Evolutionary conservation across 2,797 vertebrate species (phyloP).

Genomic region (Coccyzus lansbergi): DNA sequence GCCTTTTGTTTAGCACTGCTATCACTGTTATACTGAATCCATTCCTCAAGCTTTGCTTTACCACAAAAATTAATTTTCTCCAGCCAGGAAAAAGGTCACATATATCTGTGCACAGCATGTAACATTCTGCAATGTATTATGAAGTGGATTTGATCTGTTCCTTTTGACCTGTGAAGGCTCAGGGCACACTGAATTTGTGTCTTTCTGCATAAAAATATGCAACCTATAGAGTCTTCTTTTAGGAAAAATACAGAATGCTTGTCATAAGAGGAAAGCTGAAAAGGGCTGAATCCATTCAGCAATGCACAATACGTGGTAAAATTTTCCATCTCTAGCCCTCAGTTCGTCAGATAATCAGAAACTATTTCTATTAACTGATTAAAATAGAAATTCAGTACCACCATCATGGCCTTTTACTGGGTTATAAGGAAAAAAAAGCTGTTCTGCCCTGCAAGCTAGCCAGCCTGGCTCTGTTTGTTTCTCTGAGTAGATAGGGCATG

Average conservation of each 20-base stretch:
- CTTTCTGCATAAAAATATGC: not conserved
- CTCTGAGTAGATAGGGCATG: constrained; percentile 67
- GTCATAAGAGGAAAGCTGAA: not conserved
- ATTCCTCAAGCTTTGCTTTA: not conserved
- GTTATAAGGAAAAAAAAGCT: not conserved
- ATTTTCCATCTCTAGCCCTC: constrained; percentile 3
- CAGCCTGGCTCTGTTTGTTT: constrained; percentile 62
- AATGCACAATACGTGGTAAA: not conserved
- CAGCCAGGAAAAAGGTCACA: not conserved
- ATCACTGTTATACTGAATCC: not conserved
- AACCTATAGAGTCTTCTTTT: not conserved
- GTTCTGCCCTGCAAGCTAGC: constrained; percentile 56
- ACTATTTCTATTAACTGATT: constrained; percentile 1
- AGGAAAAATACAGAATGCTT: not conserved
- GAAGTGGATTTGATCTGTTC: constrained; percentile 1
- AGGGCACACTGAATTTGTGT: not conserved
- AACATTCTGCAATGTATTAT: not conserved
- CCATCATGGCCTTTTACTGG: not conserved
- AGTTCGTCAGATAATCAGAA: constrained; percentile 16
- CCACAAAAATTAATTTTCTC: not conserved
- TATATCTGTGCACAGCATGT: not conserved
- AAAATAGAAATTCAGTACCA: constrained; percentile 44
- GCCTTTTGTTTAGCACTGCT: not conserved
- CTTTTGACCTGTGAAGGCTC: not conserved
- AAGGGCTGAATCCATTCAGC: not conserved